phyloP scores from a whole-genome alignment of 2,113 vertebrate genomes.

The Odobenus rosmarus region DNA sequence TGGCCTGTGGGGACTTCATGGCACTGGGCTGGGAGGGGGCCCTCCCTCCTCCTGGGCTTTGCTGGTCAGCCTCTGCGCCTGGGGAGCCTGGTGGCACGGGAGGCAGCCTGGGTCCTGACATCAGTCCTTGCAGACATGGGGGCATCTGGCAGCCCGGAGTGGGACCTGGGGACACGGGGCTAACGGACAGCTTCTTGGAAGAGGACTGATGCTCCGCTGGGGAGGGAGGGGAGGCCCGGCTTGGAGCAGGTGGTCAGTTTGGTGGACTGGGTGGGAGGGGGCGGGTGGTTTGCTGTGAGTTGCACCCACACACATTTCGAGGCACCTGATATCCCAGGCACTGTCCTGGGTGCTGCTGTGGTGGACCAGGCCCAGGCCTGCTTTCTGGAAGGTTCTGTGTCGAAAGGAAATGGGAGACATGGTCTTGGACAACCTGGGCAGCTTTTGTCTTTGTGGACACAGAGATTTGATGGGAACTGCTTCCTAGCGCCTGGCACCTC shows the following conservation, averaged over 20 bases:
- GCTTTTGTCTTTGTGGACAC: too few relatives aligned
- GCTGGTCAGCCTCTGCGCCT: background rate
- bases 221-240: background rate
- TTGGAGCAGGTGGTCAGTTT: background rate
- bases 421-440: rapidly evolving
- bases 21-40: background rate
- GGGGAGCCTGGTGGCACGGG: too few relatives aligned
- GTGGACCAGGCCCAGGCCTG: background rate
- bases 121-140: background rate
- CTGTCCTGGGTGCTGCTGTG: too few relatives aligned
- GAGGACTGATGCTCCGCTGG: background rate
- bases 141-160: background rate
- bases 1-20: background rate
- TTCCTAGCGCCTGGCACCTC: too few relatives aligned
- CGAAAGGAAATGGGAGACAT: rapidly evolving
- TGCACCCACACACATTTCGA: rapidly evolving
- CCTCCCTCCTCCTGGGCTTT: background rate
- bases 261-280: background rate
- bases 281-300: background rate
- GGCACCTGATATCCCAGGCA: background rate
- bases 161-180: background rate
- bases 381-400: background rate
- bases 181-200: background rate
- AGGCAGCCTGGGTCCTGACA: background rate
- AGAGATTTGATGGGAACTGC: background rate